Conservation (phyloP, 2,888 invertebrate genomes). For the Pelosia muscerda region DNA sequence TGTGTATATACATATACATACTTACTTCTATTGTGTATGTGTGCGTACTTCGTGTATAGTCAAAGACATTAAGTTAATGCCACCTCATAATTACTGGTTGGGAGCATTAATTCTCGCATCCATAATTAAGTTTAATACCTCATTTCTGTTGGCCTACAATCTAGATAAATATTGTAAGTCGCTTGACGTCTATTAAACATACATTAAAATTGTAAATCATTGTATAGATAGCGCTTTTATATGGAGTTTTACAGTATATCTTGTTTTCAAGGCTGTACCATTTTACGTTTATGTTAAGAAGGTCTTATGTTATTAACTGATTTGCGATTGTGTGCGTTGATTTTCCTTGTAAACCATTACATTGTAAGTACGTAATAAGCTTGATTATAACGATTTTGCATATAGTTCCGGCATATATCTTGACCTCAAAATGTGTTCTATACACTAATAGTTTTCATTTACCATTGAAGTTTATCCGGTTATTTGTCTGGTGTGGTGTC, state of each 20-base stretch:
- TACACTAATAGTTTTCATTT: too few relatives aligned
- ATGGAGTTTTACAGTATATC: slow-evolving; percentile 44
- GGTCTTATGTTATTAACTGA: slow-evolving; percentile 33
- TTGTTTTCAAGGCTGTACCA: slow-evolving; percentile 46
- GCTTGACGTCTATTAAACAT: slow-evolving; percentile 76
- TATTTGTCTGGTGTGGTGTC: too few relatives aligned
- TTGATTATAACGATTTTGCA: background rate
- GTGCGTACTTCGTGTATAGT: slow-evolving; percentile 56
- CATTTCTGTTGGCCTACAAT: slow-evolving; percentile 83
- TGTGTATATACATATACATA: background rate
- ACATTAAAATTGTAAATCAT: slow-evolving; percentile 76
- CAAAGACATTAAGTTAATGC: slow-evolving; percentile 86
- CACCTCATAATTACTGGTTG: slow-evolving; percentile 85
- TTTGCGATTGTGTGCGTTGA: slow-evolving; percentile 17
- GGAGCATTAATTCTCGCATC: slow-evolving; percentile 85
- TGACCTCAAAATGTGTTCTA: too few relatives aligned
- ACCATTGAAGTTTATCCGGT: too few relatives aligned
- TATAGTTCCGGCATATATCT: too few relatives aligned
- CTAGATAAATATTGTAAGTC: slow-evolving; percentile 82
- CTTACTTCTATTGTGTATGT: slow-evolving; percentile 27
- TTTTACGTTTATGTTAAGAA: slow-evolving; percentile 50
- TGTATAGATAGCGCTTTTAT: slow-evolving; percentile 49
- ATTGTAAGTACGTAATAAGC: slow-evolving; percentile 8
- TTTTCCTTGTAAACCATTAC: slow-evolving; percentile 35
- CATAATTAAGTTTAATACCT: slow-evolving; percentile 86